Conservation (phyloP, 2,113 vertebrate genomes). For the Casuarius casuarius region DNA sequence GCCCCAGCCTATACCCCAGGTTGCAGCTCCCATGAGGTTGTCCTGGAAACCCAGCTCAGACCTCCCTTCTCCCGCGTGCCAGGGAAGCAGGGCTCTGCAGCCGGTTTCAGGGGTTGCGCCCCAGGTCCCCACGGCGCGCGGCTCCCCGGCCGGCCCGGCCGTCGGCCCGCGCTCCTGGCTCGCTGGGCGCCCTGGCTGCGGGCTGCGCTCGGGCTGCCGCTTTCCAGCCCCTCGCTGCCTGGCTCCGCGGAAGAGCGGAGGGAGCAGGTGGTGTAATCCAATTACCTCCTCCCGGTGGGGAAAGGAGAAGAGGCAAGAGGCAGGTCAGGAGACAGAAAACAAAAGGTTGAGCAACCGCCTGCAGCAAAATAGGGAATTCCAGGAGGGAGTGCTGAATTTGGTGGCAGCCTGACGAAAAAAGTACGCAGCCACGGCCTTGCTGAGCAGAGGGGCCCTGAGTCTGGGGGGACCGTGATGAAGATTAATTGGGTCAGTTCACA, state of each 20-base stretch:
- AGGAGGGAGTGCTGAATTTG: constrained; percentile 48
- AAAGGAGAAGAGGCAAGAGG: constrained; percentile 40
- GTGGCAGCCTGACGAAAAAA: constrained; percentile 39
- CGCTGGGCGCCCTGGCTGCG: neutral
- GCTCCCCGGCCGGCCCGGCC: neutral
- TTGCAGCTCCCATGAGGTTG: neutral
- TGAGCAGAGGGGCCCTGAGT: neutral
- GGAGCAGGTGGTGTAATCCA: constrained; percentile 15
- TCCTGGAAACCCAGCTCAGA: neutral
- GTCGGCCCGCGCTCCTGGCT: neutral
- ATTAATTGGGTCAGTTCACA: constrained; percentile 7
- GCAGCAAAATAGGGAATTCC: constrained; percentile 52
- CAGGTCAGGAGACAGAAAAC: constrained; percentile 39
- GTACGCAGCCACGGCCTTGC: neutral
- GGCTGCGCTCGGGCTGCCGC: neutral
- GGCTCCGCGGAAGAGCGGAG: neutral
- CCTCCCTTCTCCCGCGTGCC: neutral
- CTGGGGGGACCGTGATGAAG: neutral
- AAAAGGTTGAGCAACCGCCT: constrained; percentile 47
- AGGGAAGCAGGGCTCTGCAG: neutral
- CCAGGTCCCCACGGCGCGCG: fast-evolving
- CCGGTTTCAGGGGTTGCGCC: neutral
- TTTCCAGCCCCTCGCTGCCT: constrained; percentile 42
- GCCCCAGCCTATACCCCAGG: neutral
- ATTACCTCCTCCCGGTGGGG: constrained; percentile 12